Evolutionary conservation across 1,140 invertebrate genomes (phyloP).

Genomic region (Lasaia peninsularis): DNA sequence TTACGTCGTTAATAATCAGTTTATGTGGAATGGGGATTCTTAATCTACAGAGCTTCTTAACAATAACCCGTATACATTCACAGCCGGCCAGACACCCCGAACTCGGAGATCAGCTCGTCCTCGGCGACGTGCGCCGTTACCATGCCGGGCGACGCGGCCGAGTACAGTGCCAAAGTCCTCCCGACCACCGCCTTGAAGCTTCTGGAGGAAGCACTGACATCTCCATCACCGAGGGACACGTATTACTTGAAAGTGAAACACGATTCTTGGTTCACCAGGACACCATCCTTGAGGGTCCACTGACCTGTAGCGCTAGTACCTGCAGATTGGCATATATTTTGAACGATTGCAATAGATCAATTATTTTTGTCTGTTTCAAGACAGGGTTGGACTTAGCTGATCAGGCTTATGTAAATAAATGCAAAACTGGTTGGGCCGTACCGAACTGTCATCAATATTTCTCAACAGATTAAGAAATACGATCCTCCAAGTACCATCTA

Average conservation of each 20-base stretch:
- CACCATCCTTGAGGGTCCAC: constrained; percentile 67
- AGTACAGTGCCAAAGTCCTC: constrained; percentile 68
- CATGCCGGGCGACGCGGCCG: constrained; percentile 69
- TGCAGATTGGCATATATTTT: constrained; percentile 5
- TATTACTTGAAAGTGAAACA: constrained; percentile 73
- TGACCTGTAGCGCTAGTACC: neutral
- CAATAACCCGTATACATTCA: constrained; percentile 22
- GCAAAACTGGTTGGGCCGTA: too few relatives aligned
- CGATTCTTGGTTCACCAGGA: constrained; percentile 75
- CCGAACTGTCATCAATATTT: too few relatives aligned
- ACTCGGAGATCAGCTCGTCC: constrained; percentile 52
- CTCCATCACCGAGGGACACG: constrained; percentile 60
- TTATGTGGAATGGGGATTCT: too few relatives aligned
- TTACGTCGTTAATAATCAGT: too few relatives aligned
- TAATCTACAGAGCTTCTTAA: too few relatives aligned
- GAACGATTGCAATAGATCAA: neutral
- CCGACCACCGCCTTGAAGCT: constrained; percentile 63
- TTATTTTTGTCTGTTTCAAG: neutral
- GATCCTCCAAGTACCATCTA: too few relatives aligned
- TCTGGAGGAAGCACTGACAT: constrained; percentile 67
- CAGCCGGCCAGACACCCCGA: constrained; percentile 70
- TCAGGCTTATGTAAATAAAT: too few relatives aligned
- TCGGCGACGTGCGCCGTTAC: constrained; percentile 68
- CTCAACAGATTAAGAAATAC: too few relatives aligned
- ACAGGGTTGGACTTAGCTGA: too few relatives aligned